Conservation (phyloP, 2,888 invertebrate species). For the Conchocele bisecta region DNA sequence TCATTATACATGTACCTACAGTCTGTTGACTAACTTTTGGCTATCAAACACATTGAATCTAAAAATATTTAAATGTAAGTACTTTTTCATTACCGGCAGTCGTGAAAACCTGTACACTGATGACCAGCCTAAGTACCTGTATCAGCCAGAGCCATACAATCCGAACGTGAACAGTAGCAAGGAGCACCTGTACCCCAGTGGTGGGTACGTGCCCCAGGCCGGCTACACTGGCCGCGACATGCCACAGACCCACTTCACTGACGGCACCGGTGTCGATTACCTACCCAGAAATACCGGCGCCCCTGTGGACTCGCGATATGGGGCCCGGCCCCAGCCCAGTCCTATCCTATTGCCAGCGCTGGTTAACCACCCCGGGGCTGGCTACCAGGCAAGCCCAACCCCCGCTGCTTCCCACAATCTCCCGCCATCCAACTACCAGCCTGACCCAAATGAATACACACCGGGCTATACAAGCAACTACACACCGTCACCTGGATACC, state of each 20-base stretch:
- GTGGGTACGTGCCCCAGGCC: constrained; percentile 11
- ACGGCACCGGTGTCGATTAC: constrained; percentile 48
- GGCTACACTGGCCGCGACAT: constrained; percentile 47
- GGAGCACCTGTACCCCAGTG: constrained; percentile 30
- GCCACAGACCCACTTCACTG: constrained; percentile 46
- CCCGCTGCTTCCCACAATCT: too few species aligned
- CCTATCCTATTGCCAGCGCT: background rate
- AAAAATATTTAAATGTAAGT: too few species aligned
- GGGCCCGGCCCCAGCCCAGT: background rate
- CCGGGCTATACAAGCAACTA: background rate
- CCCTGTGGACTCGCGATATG: constrained; percentile 32
- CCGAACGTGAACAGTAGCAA: constrained; percentile 25
- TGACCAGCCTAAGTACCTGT: too few species aligned
- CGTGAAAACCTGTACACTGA: too few species aligned
- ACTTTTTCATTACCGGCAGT: too few species aligned
- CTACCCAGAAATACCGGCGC: constrained; percentile 44
- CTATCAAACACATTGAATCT: too few species aligned
- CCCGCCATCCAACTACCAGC: too few species aligned
- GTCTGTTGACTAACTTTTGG: too few species aligned
- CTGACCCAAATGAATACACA: background rate
- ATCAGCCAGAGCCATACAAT: constrained; percentile 27
- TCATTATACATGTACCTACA: too few species aligned
- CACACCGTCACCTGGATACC: constrained; percentile 8
- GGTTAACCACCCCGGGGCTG: constrained; percentile 17
- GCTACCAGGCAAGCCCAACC: too few species aligned